Percentiles rank a stretch among this genome's conserved stretches.
Evolutionary conservation across 2,113 vertebrate species (phyloP).

Genomic region (Dromiciops gliroides): DNA sequence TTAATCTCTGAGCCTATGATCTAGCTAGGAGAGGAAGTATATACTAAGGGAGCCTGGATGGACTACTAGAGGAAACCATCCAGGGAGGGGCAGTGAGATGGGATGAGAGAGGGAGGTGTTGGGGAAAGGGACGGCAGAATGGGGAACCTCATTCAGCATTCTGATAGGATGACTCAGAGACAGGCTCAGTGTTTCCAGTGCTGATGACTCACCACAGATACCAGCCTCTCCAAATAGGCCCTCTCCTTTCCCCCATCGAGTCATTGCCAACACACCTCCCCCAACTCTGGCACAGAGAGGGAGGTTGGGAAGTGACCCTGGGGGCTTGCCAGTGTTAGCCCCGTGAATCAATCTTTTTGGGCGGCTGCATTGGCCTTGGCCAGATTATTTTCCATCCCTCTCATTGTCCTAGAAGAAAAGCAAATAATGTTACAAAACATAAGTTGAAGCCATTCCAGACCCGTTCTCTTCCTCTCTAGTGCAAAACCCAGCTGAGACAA

Average conservation of each 20-base stretch:
- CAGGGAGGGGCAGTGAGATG: neutral
- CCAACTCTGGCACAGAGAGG: neutral
- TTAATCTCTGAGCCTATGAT: neutral
- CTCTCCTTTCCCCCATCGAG: constrained; percentile 13
- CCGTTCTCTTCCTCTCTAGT: neutral
- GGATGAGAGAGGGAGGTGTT: neutral
- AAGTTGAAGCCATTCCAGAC: constrained; percentile 10
- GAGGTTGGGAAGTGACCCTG: neutral
- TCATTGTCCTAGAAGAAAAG: constrained; percentile 66
- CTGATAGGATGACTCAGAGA: constrained; percentile 61
- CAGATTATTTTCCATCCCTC: constrained; percentile 61
- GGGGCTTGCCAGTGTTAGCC: constrained; percentile 15
- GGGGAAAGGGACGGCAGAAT: neutral
- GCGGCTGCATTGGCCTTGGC: constrained; percentile 1
- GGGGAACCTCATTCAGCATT: constrained; percentile 10
- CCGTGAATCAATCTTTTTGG: constrained; percentile 68
- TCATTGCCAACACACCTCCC: constrained; percentile 27
- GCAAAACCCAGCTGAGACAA: neutral
- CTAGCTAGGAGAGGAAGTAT: neutral
- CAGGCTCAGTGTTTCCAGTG: constrained; percentile 22
- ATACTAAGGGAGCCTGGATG: neutral
- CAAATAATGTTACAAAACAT: constrained; percentile 70
- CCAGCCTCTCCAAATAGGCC: constrained; percentile 37
- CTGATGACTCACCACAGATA: constrained; percentile 54
- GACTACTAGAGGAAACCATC: neutral